Evolutionary conservation across 1,140 invertebrate genomes (phyloP), one percentile per base, ranked within the genome.

Genomic region (Bombyx mandarina): DNA sequence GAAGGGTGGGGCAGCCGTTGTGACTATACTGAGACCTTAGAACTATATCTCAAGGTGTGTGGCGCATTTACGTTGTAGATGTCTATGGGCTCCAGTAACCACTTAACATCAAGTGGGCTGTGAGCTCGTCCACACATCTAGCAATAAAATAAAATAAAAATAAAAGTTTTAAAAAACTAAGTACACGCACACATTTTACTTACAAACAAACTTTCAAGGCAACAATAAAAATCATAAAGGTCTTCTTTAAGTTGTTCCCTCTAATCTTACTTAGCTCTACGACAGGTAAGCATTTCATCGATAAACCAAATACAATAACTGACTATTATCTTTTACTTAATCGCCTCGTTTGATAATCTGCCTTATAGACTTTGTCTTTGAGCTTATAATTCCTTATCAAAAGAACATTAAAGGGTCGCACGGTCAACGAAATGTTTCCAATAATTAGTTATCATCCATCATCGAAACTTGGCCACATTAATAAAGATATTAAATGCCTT

Each of bases 391-490:
- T 9, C 42, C n/a, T 26, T 6, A n/a, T 3, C 45, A 54, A 46
- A 35, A 50, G 54, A 52, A 49, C 44, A 51, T 45, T 60, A 45
- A 45, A 67, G 69, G 72, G 70, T 82, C 79, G 79, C 75, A 70
- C 71, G 75, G 77, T 81, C 75, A 82, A 77, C 75, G 73, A 83
- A 83, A 82, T 86, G 80, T 86, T 84, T 86, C 81, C 73, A 84
- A 86, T 86, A 86, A 86, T 86, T 86, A 86, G 81, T 83, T 86
- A 86, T 86, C 83, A 84, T 85, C 82, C 74, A 86, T 86, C 83
- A 86, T 84, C 81, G 62, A 62, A 78, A 71, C 73, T 75, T 71
- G 73, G 73, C 73, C 76, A 83, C 79, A 86, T 86, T 84, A 83
- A 86, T 86, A 87, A 84, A 87, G 84, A 85, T 85, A 87, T 87